Percentiles rank a stretch among this genome's conserved stretches.
Conservation (phyloP, 2,113 vertebrate species). For the Cephalopholis sonnerati region DNA sequence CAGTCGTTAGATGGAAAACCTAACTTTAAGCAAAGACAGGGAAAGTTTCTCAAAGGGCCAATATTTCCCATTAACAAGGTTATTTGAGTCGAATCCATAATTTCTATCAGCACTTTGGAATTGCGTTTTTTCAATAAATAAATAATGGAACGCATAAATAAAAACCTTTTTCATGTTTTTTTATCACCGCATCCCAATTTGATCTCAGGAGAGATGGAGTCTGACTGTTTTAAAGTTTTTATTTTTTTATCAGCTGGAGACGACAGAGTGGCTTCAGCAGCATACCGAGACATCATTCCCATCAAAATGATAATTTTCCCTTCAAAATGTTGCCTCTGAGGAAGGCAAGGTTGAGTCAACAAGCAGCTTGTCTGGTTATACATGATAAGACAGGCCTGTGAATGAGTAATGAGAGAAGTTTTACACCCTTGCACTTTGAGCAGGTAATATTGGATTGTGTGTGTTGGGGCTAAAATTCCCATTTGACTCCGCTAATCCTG, state of each 20-base stretch:
- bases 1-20: not conserved
- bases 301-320: constrained; percentile 77
- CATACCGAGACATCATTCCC: constrained; percentile 69
- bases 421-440: constrained; percentile 56
- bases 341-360: constrained; percentile 76
- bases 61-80: constrained; percentile 15
- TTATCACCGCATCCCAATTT: constrained; percentile 48
- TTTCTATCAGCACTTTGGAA: constrained; percentile 33
- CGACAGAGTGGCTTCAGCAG: constrained; percentile 48
- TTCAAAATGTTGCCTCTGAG: constrained; percentile 69
- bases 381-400: constrained; percentile 68
- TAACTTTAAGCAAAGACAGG: not conserved
- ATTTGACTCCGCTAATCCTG: constrained; percentile 46
- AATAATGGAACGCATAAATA: constrained; percentile 34
- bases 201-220: constrained; percentile 55
- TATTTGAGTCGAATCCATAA: constrained; percentile 40
- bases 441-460: constrained; percentile 52
- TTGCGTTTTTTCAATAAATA: constrained; percentile 45
- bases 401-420: constrained; percentile 69
- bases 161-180: constrained; percentile 33
- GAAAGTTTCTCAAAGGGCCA: constrained; percentile 16
- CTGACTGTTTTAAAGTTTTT: constrained; percentile 47
- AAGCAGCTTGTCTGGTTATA: constrained; percentile 76
- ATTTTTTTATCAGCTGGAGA: constrained; percentile 62
- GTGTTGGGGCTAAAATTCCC: constrained; percentile 33